Evolutionary conservation across 1,140 invertebrate genomes (phyloP).

Genomic region (Neodiprion virginianus): DNA sequence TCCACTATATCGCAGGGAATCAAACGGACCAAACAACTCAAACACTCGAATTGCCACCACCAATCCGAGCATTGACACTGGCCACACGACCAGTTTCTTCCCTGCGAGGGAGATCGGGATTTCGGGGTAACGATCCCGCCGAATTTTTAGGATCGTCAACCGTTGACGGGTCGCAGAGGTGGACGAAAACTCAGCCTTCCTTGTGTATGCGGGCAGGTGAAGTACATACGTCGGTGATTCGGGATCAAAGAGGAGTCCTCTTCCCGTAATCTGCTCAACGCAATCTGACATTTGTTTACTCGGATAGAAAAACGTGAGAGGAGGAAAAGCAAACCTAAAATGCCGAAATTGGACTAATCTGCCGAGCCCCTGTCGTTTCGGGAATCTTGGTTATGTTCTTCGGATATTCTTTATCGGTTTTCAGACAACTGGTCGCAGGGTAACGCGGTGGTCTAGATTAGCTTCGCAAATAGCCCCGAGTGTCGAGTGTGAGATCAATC

Average conservation of each 20-base stretch:
- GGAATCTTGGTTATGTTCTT: no score
- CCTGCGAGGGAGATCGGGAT: not conserved
- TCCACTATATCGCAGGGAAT: not conserved
- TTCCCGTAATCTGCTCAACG: no score
- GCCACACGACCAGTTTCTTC: not conserved
- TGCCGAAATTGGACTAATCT: no score
- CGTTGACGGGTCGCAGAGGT: not conserved
- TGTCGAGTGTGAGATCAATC: not conserved
- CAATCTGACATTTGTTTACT: no score
- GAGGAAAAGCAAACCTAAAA: no score
- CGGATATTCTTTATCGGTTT: no score
- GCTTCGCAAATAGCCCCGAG: not conserved
- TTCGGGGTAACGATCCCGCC: not conserved
- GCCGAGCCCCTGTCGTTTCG: no score
- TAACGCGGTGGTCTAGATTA: not conserved
- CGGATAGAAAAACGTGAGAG: no score
- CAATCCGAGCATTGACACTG: not conserved
- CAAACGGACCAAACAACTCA: constrained; percentile 2
- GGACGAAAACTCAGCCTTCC: not conserved
- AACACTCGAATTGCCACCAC: not conserved
- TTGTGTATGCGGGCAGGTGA: no score
- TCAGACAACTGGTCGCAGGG: no score
- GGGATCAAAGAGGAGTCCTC: no score
- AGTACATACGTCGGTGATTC: no score
- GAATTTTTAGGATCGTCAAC: not conserved